Conservation (phyloP, 2,888 invertebrate genomes). For the Archaeoteleia sp. region DNA sequence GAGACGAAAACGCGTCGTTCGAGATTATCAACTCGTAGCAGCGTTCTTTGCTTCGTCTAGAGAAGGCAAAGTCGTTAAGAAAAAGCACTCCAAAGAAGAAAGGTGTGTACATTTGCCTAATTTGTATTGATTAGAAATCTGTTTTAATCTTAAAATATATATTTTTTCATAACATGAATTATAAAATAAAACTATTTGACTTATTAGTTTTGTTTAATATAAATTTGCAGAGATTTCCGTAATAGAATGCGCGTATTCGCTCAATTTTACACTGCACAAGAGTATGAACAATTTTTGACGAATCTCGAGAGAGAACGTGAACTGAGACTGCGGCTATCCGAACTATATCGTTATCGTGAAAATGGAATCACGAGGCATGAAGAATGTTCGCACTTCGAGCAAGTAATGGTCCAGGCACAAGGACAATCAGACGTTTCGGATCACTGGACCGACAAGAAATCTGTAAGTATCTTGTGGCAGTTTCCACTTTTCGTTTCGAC, state of each 20-base stretch:
- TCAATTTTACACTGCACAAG: conserved; percentile 90
- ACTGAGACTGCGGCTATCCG: conserved; percentile 87
- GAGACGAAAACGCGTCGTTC: conserved; percentile 90
- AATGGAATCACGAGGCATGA: conserved; percentile 89
- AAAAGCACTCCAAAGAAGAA: conserved; percentile 85
- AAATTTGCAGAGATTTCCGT: conserved; percentile 86
- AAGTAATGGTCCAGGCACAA: conserved; percentile 81
- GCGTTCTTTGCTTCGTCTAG: conserved; percentile 85
- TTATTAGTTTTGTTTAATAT: too few relatives aligned
- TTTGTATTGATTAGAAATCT: too few relatives aligned
- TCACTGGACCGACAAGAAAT: conserved; percentile 81
- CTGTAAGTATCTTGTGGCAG: conserved; percentile 76
- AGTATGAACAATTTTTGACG: conserved; percentile 86
- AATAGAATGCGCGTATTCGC: conserved; percentile 90
- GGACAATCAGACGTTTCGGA: conserved; percentile 77
- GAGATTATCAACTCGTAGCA: conserved; percentile 92
- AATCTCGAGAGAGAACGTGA: conserved; percentile 90
- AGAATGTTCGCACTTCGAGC: conserved; percentile 92
- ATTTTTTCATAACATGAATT: too few relatives aligned
- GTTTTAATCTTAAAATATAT: too few relatives aligned
- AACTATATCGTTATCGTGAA: conserved; percentile 88
- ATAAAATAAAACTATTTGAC: too few relatives aligned
- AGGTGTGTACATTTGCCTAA: conserved; percentile 78
- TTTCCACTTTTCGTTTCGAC: too few relatives aligned
- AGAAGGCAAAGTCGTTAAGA: conserved; percentile 77